These are phyloP conservation scores for Phataginus tetradactyla DNA, from an alignment of 2,797 vertebrate species.

Conservation along the genomic window DNA sequence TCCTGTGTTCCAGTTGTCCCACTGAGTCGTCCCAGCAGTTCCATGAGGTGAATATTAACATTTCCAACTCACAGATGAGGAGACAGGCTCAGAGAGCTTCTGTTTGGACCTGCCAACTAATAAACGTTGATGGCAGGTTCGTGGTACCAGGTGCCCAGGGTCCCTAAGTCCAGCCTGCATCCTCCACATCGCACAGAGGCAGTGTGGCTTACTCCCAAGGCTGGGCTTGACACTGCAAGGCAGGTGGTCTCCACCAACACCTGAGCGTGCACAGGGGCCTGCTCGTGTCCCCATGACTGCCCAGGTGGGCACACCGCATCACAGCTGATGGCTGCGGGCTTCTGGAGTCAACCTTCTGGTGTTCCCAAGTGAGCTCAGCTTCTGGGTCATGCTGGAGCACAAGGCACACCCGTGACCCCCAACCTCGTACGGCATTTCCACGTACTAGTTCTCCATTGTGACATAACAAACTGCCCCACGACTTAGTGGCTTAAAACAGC, in stretches of 20 bases:
- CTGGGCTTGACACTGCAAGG: not conserved
- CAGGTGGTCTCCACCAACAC: not conserved
- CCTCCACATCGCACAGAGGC: not conserved
- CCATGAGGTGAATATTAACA: not conserved
- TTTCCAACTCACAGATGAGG: not conserved
- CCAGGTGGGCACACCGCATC: fast-evolving
- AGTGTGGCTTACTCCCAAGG: not conserved
- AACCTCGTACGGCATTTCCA: not conserved
- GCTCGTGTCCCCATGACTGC: not conserved
- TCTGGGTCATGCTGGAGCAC: not conserved
- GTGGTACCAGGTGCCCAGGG: not conserved
- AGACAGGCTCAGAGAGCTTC: not conserved
- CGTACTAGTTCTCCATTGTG: not conserved
- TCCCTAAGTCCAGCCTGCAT: not conserved
- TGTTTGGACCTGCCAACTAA: not conserved
- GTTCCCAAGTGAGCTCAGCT: not conserved
- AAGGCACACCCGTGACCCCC: not conserved
- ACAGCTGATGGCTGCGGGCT: not conserved
- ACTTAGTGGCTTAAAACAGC: not conserved
- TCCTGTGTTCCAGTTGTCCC: not conserved
- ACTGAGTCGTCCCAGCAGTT: not conserved
- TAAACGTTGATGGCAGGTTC: not conserved
- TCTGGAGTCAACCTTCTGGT: not conserved
- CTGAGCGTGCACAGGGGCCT: not conserved
- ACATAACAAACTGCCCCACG: not conserved